Evolutionary conservation across 2,797 vertebrate genomes (phyloP).

Genomic region (Brotula barbata): DNA sequence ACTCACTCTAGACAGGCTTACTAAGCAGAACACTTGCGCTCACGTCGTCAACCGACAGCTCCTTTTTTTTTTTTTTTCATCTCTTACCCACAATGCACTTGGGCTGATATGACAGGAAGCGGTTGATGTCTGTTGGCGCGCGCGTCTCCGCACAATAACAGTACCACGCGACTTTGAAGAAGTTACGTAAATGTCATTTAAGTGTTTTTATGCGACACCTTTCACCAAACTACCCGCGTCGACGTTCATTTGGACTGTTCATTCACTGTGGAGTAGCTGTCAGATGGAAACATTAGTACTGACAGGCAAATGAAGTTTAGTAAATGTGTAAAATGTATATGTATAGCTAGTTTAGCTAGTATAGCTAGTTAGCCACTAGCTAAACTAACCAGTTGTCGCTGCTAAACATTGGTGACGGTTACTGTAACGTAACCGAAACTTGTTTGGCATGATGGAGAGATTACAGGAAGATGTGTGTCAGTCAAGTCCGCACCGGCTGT

Average conservation of each 20-base stretch:
- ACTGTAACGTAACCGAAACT: background rate
- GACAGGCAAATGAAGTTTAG: no score
- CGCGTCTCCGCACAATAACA: background rate
- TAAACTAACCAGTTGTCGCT: no score
- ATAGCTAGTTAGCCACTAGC: no score
- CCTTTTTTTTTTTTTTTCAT: constrained; percentile 36
- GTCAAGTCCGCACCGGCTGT: constrained; percentile 51
- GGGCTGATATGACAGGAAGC: constrained; percentile 48
- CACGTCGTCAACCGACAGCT: background rate
- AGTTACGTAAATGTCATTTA: no score
- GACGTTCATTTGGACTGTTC: background rate
- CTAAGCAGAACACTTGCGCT: background rate
- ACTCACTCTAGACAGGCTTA: background rate
- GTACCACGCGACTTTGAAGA: no score
- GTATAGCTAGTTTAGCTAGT: no score
- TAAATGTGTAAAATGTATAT: no score
- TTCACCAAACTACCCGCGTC: background rate
- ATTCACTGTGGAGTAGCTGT: background rate
- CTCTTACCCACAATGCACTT: constrained; percentile 68
- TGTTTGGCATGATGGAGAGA: constrained; percentile 42
- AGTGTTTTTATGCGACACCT: no score
- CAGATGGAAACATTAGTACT: background rate
- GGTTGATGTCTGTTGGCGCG: constrained; percentile 52
- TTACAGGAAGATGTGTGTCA: constrained; percentile 3
- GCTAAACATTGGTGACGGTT: background rate